These are phyloP conservation scores for Melanotus villosus DNA, from an alignment of 2,888 invertebrate species.

Conservation along the genomic window DNA sequence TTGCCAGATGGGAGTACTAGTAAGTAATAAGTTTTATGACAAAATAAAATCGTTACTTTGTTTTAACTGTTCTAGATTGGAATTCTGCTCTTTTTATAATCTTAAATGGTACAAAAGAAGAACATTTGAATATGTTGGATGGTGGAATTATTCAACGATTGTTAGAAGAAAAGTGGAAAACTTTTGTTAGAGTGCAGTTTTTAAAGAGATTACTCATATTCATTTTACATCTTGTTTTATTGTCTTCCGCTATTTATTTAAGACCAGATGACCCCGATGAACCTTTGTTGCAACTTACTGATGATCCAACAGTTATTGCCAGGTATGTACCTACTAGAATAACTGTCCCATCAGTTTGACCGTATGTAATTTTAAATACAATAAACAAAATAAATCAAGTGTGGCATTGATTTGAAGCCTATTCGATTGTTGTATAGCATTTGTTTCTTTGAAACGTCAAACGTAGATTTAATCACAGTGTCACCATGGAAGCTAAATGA, in stretches of 20 bases:
- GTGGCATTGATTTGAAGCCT: too few species aligned
- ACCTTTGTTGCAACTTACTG: conserved; percentile 71
- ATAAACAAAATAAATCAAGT: too few species aligned
- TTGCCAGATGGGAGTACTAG: conserved; percentile 95
- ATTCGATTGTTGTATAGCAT: too few species aligned
- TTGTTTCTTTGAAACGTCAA: too few species aligned
- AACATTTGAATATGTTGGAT: conserved; percentile 98
- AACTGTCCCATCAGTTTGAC: too few species aligned
- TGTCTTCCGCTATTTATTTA: conserved; percentile 93
- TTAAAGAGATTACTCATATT: conserved; percentile 91
- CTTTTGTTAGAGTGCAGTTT: conserved; percentile 96
- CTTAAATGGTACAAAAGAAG: conserved; percentile 96
- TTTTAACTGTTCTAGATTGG: conserved; percentile 84
- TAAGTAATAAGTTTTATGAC: conserved; percentile 68
- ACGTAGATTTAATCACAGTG: too few species aligned
- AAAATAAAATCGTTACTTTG: background rate
- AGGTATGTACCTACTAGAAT: conserved; percentile 60
- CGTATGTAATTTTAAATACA: too few species aligned
- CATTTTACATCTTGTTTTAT: conserved; percentile 86
- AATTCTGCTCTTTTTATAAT: conserved; percentile 98
- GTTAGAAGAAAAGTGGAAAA: conserved; percentile 99
- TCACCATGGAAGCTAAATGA: too few species aligned
- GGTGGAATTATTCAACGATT: conserved; percentile 98
- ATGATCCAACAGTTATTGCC: conserved; percentile 69
- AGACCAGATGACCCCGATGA: conserved; percentile 80